Base-by-base conservation (phyloP, 2,113 vertebrate species). In the Alethe diademata region DNA sequence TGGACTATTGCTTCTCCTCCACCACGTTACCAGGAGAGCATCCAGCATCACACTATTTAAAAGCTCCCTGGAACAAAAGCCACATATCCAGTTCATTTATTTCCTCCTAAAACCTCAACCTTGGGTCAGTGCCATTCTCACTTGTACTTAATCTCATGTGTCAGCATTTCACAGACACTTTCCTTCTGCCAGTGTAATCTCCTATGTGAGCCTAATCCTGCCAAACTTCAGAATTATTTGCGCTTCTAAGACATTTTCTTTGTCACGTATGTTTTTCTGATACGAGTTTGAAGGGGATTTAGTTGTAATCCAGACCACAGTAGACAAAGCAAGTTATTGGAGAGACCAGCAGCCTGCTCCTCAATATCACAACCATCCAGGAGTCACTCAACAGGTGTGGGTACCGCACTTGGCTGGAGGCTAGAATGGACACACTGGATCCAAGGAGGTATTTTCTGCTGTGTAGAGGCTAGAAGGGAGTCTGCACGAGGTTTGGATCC, bases 151-250 rank as follows among this genome's bases (percentile, higher is more conserved):
- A 81, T 86, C 66, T 91, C 66, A 51, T 2, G 2, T 65, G 74
- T 95, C 93, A 90, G 74, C 47, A 54, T 79, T 95, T 90, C 85
- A 91, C 57, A 89, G 53, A 33, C 35, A 58, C 76, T 86, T 94
- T 56, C 47, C 26, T 76, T 90, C 56, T 86, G 72, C 79, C 82
- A 67, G 29, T 0, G 0, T 61, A 80, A 66, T 78, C 51, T 78
- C 64, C 47, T 90, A 2, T 54, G 14, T 60, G 25, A 92, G 24
- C 36, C 54, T 70, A 80, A 79, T 88, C n/a, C 66, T 93, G 57
- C 40, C 61, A 92, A 70, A 53, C 40, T 88, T 80, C 16, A 54
- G 66, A 33, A 82, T 57, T 69, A 64, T 82, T 95, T 87, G 70
- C 50, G 67, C 26, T 80, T 83, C 31, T 80, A 58, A 86, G 45